Evolutionary conservation across 1,140 invertebrate genomes (phyloP).

Genomic region (Tribolium castaneum): DNA sequence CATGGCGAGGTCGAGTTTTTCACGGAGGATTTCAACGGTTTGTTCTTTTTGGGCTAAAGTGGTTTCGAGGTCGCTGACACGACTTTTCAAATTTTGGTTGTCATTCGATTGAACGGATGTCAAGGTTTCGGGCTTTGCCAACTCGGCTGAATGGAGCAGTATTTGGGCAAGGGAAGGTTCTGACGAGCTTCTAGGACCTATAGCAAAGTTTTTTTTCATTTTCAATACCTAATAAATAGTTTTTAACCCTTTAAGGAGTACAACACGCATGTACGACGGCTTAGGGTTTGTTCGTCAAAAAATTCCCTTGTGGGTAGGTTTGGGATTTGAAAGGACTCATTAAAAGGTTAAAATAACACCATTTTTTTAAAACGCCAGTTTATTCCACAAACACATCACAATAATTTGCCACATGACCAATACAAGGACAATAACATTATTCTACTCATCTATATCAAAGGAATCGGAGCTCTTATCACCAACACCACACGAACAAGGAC

Average conservation of each 20-base stretch:
- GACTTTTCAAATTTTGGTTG: too few relatives aligned
- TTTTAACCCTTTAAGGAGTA: neutral
- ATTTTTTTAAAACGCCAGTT: neutral
- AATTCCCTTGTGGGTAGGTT: neutral
- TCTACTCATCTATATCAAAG: slow-evolving; percentile 26
- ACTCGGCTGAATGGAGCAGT: too few relatives aligned
- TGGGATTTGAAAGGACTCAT: neutral
- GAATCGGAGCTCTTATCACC: slow-evolving; percentile 13
- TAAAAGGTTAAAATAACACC: slow-evolving; percentile 4
- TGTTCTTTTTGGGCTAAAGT: neutral
- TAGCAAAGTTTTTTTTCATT: neutral
- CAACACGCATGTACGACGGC: neutral
- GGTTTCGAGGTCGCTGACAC: too few relatives aligned
- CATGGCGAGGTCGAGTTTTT: neutral
- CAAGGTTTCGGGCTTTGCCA: too few relatives aligned
- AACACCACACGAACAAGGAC: neutral
- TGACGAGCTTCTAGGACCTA: neutral
- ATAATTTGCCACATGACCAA: slow-evolving; percentile 11
- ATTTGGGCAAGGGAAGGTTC: neutral
- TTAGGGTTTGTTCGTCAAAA: neutral
- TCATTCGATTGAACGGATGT: too few relatives aligned
- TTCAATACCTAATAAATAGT: neutral
- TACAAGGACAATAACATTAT: neutral
- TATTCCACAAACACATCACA: slow-evolving; percentile 26
- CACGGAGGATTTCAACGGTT: neutral